Conservation (phyloP, 1,140 invertebrate species). For the Chionoecetes opilio region DNA sequence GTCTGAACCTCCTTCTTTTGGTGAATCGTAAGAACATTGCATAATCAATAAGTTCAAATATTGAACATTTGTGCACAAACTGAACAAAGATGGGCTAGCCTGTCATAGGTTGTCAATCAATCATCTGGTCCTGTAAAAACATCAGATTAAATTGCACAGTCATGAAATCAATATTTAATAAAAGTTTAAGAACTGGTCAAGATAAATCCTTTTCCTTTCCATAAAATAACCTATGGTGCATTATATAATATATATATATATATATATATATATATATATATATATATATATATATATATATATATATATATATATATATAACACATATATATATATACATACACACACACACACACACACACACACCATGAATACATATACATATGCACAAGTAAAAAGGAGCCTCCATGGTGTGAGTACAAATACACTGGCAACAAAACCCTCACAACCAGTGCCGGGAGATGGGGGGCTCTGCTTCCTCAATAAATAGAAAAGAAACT, state of each 20-base stretch:
- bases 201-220: conserved; percentile 21
- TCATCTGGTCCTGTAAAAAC: conserved; percentile 71
- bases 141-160: conserved; percentile 72
- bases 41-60: conserved; percentile 73
- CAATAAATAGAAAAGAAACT: conserved; percentile 76
- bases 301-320: conserved; percentile 57
- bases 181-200: conserved; percentile 49
- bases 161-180: conserved; percentile 42
- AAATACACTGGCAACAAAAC: conserved; percentile 63
- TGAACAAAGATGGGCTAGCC: conserved; percentile 59
- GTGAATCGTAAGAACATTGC: conserved; percentile 74
- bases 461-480: conserved; percentile 36
- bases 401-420: conserved; percentile 63
- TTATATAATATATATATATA: conserved; percentile 53
- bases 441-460: conserved; percentile 69
- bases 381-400: conserved; percentile 39
- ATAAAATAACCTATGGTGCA: neutral
- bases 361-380: conserved; percentile 59
- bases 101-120: conserved; percentile 51
- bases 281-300: conserved; percentile 50
- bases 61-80: conserved; percentile 77
- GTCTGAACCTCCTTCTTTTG: conserved; percentile 66
- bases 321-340: conserved; percentile 44
- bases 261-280: conserved; percentile 52
- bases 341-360: conserved; percentile 60